Conservation (phyloP, 2,113 vertebrate genomes). For the Atherinomorus stipes region DNA sequence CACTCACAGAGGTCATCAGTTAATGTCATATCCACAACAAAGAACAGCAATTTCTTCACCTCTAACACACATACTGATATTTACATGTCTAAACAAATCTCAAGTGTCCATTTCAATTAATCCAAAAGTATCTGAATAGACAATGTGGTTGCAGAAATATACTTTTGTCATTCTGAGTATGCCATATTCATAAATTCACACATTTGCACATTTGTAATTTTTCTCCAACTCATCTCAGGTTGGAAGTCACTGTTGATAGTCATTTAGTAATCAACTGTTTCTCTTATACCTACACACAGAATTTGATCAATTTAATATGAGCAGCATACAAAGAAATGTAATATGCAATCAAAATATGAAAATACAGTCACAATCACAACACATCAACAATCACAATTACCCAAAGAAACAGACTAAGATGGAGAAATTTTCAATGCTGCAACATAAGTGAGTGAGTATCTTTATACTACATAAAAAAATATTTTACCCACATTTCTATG, state of each 20-base stretch:
- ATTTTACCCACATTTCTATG: not conserved
- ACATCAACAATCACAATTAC: not conserved
- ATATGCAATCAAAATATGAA: not conserved
- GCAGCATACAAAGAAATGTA: not conserved
- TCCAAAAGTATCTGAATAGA: too few relatives aligned
- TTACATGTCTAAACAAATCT: too few relatives aligned
- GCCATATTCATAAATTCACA: too few relatives aligned
- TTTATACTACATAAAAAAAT: not conserved
- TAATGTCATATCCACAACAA: constrained; percentile 50
- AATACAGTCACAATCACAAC: not conserved
- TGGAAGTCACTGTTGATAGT: not conserved
- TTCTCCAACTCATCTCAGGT: not conserved
- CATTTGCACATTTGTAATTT: too few relatives aligned
- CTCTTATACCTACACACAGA: not conserved
- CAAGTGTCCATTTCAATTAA: too few relatives aligned
- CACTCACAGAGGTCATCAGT: constrained; percentile 40
- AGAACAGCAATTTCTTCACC: constrained; percentile 24
- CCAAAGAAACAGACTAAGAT: too few relatives aligned
- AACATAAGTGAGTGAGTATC: not conserved
- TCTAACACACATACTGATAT: too few relatives aligned
- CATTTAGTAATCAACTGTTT: not conserved
- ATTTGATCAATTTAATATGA: not conserved
- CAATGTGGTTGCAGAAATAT: too few relatives aligned
- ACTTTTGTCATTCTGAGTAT: too few relatives aligned
- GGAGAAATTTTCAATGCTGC: not conserved